Evolutionary conservation across 2,888 invertebrate species (phyloP), one percentile per base, ranked within the genome.

Genomic region (Chloromyia formosa): DNA sequence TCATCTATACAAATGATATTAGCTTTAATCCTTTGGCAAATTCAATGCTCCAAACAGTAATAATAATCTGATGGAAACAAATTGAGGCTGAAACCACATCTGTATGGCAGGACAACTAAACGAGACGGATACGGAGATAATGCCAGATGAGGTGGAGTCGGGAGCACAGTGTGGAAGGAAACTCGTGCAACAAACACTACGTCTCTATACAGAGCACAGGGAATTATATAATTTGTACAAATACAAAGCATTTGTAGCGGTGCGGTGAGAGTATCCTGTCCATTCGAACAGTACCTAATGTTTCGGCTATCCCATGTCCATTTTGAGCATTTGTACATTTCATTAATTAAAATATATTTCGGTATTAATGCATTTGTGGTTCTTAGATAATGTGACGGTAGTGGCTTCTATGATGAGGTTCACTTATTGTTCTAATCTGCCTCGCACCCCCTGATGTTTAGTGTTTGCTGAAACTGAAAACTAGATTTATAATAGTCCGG

Each of bases 281-380:
- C 35, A 40, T 71, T 58, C 20, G 71, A 56, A 56, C 71, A 71
- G 23, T 49, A 49, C 22, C 66, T 66, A 49, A 49, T 66, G 66
- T 66, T 66, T 66, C 42, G 66, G 66, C 10, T 58, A 40, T 58
- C 71, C 69, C 75, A 61, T 75, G 73, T 75, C 69, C 68, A 73
- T 54, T 73, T 69, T 68, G 16, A 66, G 58, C 71, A 71, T 71
- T 71, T 58, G 64, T 58, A 62, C 60, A 58, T 76, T 76, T 74
- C 74, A 76, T 76, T 76, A 76, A 76, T 76, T 76, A 76, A 76
- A 76, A 76, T 76, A 76, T 74, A 76, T 76, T 76, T 76, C 53
- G 40, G 71, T 68, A 66, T 75, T 75, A 74, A 74, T 76, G 76
- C 74, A 76, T 76, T 76, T 76, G 76, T 74, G 76, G 76, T 75